Conservation (phyloP, 2,888 invertebrate species). For the Siphlonurus alternatus region DNA sequence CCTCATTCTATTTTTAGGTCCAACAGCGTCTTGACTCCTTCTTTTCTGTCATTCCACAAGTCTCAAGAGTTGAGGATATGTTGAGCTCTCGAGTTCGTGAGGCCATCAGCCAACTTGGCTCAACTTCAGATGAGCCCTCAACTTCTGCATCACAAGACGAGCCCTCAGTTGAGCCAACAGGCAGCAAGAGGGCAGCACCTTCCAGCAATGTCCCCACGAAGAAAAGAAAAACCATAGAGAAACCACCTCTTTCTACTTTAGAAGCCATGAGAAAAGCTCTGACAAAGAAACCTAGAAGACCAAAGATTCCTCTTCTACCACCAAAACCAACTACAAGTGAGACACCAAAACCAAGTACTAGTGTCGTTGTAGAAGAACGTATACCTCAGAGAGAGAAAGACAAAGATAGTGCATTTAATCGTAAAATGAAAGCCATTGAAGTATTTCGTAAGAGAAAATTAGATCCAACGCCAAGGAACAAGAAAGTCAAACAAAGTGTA, state of each 20-base stretch:
- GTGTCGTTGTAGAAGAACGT: slow-evolving; percentile 3
- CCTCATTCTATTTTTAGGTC: background rate
- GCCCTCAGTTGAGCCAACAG: background rate
- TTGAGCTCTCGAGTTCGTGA: background rate
- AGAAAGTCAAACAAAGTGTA: background rate
- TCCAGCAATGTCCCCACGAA: background rate
- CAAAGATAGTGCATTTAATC: slow-evolving; percentile 41
- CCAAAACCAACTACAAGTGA: slow-evolving; percentile 14
- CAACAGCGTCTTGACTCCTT: background rate
- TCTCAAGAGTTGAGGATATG: background rate
- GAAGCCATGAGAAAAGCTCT: background rate
- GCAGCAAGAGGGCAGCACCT: background rate
- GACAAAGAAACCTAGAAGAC: background rate
- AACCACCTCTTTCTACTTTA: background rate
- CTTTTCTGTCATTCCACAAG: slow-evolving; percentile 10
- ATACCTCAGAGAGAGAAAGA: slow-evolving; percentile 61
- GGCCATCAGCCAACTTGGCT: background rate
- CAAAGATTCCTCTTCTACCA: background rate
- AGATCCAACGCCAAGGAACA: background rate
- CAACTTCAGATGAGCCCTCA: background rate
- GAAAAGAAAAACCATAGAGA: background rate
- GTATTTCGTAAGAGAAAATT: slow-evolving; percentile 27
- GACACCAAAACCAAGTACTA: slow-evolving; percentile 12
- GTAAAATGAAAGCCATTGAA: slow-evolving; percentile 59
- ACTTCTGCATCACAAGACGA: background rate